These are phyloP conservation scores for Zaprionus ornatus DNA, from an alignment of 1,140 invertebrate genomes.

Conservation along the genomic window DNA sequence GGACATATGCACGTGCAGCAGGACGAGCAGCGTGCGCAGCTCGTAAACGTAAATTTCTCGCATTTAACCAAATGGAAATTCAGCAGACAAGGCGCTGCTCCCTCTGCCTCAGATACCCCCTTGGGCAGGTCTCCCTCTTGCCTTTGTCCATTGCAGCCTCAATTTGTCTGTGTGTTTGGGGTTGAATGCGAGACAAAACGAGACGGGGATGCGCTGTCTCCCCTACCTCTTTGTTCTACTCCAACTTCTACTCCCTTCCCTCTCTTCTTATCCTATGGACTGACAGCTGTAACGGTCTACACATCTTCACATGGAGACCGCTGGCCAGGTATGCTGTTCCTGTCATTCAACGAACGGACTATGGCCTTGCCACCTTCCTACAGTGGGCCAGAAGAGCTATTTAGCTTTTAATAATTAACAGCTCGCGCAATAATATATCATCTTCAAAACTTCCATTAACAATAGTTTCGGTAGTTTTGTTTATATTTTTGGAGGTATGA, in stretches of 20 bases:
- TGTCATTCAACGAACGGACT: conserved; percentile 12
- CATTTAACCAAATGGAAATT: conserved; percentile 77
- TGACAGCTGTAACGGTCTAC: conserved; percentile 16
- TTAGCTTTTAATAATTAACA: too few species aligned
- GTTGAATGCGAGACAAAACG: conserved; percentile 16
- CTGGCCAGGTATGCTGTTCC: conserved; percentile 28
- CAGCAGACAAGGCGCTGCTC: conserved; percentile 29
- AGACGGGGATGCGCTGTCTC: background rate
- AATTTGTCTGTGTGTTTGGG: background rate
- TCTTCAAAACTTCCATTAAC: too few species aligned
- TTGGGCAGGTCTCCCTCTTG: background rate
- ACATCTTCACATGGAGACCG: background rate
- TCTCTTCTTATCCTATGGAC: background rate
- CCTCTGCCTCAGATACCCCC: background rate
- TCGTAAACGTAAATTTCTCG: conserved; percentile 60
- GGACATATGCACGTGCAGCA: conserved; percentile 68
- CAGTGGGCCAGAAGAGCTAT: background rate
- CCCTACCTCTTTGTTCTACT: background rate
- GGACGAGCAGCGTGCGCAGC: conserved; percentile 16
- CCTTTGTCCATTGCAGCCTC: too few species aligned
- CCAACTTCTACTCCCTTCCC: background rate
- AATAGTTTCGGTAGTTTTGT: too few species aligned
- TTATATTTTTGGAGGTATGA: too few species aligned
- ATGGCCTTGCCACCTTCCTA: conserved; percentile 14
- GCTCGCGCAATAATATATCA: too few species aligned